Percentiles rank a stretch among this genome's conserved stretches.
Evolutionary conservation across 2,797 vertebrate genomes (phyloP).

Genomic region (Macropus fuliginosus): DNA sequence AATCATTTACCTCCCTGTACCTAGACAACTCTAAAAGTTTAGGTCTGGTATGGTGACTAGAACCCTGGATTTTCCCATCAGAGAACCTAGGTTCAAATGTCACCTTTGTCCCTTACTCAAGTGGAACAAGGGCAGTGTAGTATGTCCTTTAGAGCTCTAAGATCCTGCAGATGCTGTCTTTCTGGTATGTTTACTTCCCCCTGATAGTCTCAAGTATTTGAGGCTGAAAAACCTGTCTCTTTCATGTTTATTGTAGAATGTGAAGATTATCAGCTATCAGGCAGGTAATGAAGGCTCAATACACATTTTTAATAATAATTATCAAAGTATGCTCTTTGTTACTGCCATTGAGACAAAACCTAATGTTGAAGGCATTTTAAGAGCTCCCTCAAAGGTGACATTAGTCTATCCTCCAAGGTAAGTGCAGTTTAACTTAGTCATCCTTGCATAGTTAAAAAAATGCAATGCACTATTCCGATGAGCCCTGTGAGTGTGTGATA

Average conservation of each 20-base stretch:
- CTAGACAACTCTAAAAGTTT: background rate
- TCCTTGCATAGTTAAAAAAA: constrained; percentile 20
- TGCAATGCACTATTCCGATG: constrained; percentile 5
- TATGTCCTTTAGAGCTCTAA: background rate
- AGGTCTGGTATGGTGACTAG: background rate
- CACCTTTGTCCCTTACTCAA: background rate
- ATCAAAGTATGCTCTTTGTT: constrained; percentile 41
- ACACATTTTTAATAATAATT: background rate
- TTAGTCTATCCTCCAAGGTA: background rate
- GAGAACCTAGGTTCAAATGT: background rate
- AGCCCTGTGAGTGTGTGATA: constrained; percentile 24
- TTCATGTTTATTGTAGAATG: background rate
- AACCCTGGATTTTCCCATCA: background rate
- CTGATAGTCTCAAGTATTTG: background rate
- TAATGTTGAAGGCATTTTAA: constrained; percentile 45
- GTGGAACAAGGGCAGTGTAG: background rate
- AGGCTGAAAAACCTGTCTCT: background rate
- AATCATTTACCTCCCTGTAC: background rate
- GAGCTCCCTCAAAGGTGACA: constrained; percentile 10
- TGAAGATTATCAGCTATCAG: background rate
- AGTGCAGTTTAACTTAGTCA: background rate
- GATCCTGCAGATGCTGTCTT: background rate
- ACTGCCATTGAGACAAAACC: constrained; percentile 9
- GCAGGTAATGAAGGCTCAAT: background rate
- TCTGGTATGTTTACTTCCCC: background rate